Evolutionary conservation across 2,888 invertebrate species (phyloP).

Genomic region (Pseudococcus longispinus): DNA sequence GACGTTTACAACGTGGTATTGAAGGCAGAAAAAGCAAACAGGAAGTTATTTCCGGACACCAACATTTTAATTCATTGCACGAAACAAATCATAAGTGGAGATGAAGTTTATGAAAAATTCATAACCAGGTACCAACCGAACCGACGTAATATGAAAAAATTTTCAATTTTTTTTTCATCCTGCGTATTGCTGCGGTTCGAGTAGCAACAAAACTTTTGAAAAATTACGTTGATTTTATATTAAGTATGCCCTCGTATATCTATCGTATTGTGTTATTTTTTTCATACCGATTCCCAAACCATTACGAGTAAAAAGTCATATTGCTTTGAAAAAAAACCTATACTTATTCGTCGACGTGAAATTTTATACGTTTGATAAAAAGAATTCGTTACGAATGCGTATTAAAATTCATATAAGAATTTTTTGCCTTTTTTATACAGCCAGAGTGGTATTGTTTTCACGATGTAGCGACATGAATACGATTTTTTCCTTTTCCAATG

Average conservation of each 20-base stretch:
- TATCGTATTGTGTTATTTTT: background rate
- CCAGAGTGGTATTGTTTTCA: background rate
- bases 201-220: background rate
- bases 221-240: background rate
- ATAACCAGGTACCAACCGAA: background rate
- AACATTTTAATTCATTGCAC: slow-evolving; percentile 21
- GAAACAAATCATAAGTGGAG: slow-evolving; percentile 26
- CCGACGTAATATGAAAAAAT: background rate
- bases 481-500: background rate
- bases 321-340: background rate
- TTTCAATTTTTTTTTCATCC: background rate
- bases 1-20: background rate
- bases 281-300: background rate
- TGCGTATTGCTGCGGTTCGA: background rate
- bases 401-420: background rate
- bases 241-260: background rate
- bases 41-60: background rate
- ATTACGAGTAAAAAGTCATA: background rate
- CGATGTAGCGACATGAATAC: background rate
- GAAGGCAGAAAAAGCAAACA: background rate
- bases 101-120: slow-evolving; percentile 24
- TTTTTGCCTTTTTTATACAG: background rate
- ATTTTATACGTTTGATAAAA: background rate
- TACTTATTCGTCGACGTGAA: background rate
- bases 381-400: background rate